Percentiles rank a stretch among this genome's conserved stretches.
Conservation (phyloP, 2,113 vertebrate genomes). For the Xenopus tropicalis region DNA sequence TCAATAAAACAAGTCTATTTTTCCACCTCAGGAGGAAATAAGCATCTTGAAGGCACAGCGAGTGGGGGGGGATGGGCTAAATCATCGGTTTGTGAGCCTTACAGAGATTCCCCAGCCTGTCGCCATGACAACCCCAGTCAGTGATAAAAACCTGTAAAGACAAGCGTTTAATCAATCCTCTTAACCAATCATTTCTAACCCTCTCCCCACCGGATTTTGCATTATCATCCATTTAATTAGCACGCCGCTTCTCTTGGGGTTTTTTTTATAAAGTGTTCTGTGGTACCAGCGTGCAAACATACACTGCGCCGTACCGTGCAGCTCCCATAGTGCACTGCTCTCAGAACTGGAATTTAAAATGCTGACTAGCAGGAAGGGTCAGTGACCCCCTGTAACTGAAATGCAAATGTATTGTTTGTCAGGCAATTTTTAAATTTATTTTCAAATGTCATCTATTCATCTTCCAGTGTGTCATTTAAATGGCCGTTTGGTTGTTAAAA, state of each 20-base stretch:
- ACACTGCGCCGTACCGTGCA: too few species aligned
- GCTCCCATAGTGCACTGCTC: too few species aligned
- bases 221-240: conserved; percentile 10
- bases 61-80: not conserved
- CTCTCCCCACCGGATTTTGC: not conserved
- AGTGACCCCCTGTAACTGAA: too few species aligned
- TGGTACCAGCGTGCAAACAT: too few species aligned
- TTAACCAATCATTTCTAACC: conserved; percentile 4
- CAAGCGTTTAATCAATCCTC: conserved; percentile 26
- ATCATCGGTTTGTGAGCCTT: conserved; percentile 30
- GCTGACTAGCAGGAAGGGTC: too few species aligned
- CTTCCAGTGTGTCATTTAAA: too few species aligned
- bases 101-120: conserved; percentile 26
- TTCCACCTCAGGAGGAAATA: conserved; percentile 8
- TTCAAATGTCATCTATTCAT: too few species aligned
- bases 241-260: not conserved
- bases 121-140: conserved; percentile 22
- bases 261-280: too few species aligned
- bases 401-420: too few species aligned
- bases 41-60: not conserved
- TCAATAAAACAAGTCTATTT: conserved; percentile 14
- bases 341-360: too few species aligned
- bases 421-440: too few species aligned
- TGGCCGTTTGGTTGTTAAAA: too few species aligned
- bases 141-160: conserved; percentile 30